Percentiles rank a stretch among this genome's conserved stretches.
phyloP scores from a whole-genome alignment of 2,113 vertebrate genomes.

The Nerophis ophidion region DNA sequence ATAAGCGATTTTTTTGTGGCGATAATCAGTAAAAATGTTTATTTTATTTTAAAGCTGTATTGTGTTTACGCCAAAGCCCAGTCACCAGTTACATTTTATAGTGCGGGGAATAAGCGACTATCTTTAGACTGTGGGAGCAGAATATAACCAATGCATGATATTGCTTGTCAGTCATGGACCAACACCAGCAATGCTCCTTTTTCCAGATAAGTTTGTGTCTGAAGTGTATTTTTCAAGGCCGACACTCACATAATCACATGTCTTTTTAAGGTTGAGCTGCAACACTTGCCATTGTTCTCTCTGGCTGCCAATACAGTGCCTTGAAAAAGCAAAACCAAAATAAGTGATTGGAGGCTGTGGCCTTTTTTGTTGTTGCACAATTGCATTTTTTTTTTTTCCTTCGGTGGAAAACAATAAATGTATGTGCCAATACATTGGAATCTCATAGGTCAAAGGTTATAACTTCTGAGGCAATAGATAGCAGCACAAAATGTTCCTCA shows the following conservation, averaged over 20 bases:
- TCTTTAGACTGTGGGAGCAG: not conserved
- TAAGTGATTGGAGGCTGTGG: not conserved
- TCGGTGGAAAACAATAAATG: not conserved
- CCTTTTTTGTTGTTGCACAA: not conserved
- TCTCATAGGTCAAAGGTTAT: too few species aligned
- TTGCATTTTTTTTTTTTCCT: not conserved
- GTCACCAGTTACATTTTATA: not conserved
- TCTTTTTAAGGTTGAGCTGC: not conserved
- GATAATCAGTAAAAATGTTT: too few species aligned
- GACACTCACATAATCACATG: constrained; percentile 1
- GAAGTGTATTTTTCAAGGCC: not conserved
- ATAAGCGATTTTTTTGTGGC: too few species aligned
- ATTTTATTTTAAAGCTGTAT: too few species aligned
- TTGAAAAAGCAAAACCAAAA: not conserved
- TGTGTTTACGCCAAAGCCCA: too few species aligned
- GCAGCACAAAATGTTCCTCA: too few species aligned
- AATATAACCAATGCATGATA: not conserved
- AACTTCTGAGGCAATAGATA: too few species aligned
- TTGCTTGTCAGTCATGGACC: not conserved
- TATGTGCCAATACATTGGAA: not conserved
- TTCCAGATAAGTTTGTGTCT: too few species aligned
- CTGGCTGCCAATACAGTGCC: not conserved
- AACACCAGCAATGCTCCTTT: not conserved
- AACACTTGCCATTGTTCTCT: not conserved
- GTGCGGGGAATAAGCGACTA: not conserved